These are phyloP conservation scores for Drosophila birchii DNA, from an alignment of 2,888 invertebrate species.

Conservation along the genomic window DNA sequence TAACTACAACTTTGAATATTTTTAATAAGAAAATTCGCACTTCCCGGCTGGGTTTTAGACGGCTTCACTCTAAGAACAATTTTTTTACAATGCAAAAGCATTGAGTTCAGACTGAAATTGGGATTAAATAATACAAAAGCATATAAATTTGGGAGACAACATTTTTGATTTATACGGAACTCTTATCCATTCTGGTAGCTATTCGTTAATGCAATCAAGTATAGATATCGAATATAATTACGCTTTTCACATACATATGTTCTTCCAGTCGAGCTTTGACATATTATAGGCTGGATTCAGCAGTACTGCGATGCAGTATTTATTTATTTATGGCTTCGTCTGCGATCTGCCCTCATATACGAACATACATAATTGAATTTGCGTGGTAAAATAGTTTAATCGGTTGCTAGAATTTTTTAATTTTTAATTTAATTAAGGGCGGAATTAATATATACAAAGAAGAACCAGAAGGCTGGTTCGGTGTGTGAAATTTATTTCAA, in stretches of 20 bases:
- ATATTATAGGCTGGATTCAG: too few species aligned
- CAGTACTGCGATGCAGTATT: too few species aligned
- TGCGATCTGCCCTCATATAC: background rate
- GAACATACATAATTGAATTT: background rate
- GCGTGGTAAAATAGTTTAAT: background rate
- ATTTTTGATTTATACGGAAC: background rate
- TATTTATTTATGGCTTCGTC: background rate
- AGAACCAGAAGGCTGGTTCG: background rate
- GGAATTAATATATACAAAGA: background rate
- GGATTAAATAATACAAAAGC: background rate
- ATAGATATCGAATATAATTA: background rate
- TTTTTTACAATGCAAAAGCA: background rate
- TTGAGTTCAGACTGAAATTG: background rate
- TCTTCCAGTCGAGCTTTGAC: too few species aligned
- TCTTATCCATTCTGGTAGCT: background rate
- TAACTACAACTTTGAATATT: slow-evolving; percentile 65
- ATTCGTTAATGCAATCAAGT: background rate
- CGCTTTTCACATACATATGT: background rate
- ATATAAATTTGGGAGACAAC: background rate
- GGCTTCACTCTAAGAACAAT: background rate
- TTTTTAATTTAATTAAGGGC: background rate
- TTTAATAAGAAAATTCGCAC: slow-evolving; percentile 4
- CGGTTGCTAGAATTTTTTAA: background rate
- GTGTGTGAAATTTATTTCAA: slow-evolving; percentile 4
- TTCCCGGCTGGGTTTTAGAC: slow-evolving; percentile 14